Evolutionary conservation across 2,797 vertebrate species (phyloP).

Genomic region (Myoxocephalus aenaeus): DNA sequence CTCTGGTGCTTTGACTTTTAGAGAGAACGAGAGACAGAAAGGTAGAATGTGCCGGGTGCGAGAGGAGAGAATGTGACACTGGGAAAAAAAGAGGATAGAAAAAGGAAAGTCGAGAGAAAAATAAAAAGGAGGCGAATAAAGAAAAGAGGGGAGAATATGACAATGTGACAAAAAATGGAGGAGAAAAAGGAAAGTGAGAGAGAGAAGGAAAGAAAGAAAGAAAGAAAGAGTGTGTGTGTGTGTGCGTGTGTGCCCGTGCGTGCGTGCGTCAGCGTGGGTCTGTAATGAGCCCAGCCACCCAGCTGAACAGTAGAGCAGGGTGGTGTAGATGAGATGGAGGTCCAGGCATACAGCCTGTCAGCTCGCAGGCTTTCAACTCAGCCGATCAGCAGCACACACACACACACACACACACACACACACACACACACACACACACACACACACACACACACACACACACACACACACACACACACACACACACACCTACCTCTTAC

Average conservation of each 20-base stretch:
- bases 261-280: slow-evolving; percentile 62
- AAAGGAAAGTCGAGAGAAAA: slow-evolving; percentile 36
- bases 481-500: slow-evolving; percentile 5
- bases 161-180: slow-evolving; percentile 54
- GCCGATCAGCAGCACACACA: slow-evolving; percentile 66
- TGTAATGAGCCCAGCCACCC: slow-evolving; percentile 86
- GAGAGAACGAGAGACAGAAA: slow-evolving; percentile 56
- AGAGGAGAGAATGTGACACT: slow-evolving; percentile 49
- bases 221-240: not conserved
- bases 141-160: slow-evolving; percentile 57
- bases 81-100: slow-evolving; percentile 24
- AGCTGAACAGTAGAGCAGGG: slow-evolving; percentile 79
- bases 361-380: slow-evolving; percentile 82
- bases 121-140: slow-evolving; percentile 31
- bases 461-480: slow-evolving; percentile 6
- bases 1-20: slow-evolving; percentile 59
- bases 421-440: slow-evolving; percentile 11
- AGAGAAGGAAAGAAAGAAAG: slow-evolving; percentile 34
- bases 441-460: slow-evolving; percentile 14
- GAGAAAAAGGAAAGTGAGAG: slow-evolving; percentile 39
- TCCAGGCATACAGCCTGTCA: slow-evolving; percentile 82
- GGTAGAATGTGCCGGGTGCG: slow-evolving; percentile 41
- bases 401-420: slow-evolving; percentile 9
- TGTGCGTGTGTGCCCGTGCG: not conserved
- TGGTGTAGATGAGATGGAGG: slow-evolving; percentile 83